Percentiles rank a stretch among this genome's conserved stretches.
Conservation (phyloP, 92 coral and sea anemone species). For the Epizoanthus ramosus region DNA sequence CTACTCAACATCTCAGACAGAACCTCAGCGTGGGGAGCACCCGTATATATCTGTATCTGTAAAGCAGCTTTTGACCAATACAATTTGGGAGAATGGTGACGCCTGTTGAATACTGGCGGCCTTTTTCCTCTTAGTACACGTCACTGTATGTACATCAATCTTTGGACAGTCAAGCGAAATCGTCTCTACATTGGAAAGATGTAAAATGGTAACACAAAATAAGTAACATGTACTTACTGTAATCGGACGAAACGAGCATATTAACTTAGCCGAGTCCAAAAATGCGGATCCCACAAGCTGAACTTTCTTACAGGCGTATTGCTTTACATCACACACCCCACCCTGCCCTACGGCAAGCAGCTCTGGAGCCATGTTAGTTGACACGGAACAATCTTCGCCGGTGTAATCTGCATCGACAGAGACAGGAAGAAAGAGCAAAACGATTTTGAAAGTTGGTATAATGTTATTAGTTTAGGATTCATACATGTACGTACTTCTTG, state of each 20-base stretch:
- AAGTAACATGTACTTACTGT: slow-evolving; percentile 50
- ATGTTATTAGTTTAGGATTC: too few species aligned
- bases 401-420: slow-evolving; percentile 57
- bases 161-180: too few species aligned
- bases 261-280: slow-evolving; percentile 62
- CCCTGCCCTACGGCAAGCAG: slow-evolving; percentile 54
- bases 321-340: slow-evolving; percentile 64
- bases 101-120: too few species aligned
- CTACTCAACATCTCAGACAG: too few species aligned
- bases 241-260: slow-evolving; percentile 73
- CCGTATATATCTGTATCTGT: too few species aligned
- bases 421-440: neutral
- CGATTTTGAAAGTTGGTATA: neutral
- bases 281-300: slow-evolving; percentile 77
- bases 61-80: too few species aligned
- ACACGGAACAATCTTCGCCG: slow-evolving; percentile 85
- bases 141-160: too few species aligned
- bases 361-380: slow-evolving; percentile 67
- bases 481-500: neutral
- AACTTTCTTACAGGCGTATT: slow-evolving; percentile 64
- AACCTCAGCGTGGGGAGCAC: too few species aligned
- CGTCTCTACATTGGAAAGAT: too few species aligned
- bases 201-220: too few species aligned
- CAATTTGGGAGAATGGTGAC: too few species aligned
- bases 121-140: too few species aligned